Conservation (phyloP, 64 coral and sea anemone species). For the Hydrozoanthus tunicans region DNA sequence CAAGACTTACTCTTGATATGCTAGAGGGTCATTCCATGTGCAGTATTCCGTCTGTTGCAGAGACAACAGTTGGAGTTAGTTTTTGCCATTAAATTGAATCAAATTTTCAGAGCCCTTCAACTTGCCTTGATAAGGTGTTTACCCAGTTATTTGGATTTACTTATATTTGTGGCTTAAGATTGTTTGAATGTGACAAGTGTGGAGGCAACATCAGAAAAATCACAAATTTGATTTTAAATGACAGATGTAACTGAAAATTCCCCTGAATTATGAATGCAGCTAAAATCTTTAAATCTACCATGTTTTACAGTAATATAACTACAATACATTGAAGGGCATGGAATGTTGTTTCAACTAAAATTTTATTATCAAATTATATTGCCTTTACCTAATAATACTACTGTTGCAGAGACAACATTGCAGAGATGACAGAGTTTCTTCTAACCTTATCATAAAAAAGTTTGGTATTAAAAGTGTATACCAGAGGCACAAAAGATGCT, state of each 20-base stretch:
- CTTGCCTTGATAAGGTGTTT: slow-evolving; percentile 22
- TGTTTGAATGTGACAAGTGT: not conserved
- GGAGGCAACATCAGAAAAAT: slow-evolving; percentile 14
- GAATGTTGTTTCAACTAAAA: not conserved
- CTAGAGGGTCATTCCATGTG: too few species aligned
- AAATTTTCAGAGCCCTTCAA: slow-evolving; percentile 50
- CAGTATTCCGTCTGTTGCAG: slow-evolving; percentile 12
- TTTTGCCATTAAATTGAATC: slow-evolving; percentile 24
- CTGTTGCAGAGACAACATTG: not conserved
- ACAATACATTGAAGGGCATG: not conserved
- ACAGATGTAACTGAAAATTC: slow-evolving; percentile 3
- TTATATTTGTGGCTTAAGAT: slow-evolving; percentile 26
- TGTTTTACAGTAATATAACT: slow-evolving; percentile 34
- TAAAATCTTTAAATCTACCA: not conserved
- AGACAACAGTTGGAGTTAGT: slow-evolving; percentile 28
- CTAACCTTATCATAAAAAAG: slow-evolving; percentile 5
- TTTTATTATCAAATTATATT: slow-evolving; percentile 13
- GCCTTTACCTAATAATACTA: not conserved
- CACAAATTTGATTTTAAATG: not conserved
- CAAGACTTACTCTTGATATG: too few species aligned
- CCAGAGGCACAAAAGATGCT: slow-evolving; percentile 1
- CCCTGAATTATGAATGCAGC: not conserved
- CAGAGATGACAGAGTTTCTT: not conserved
- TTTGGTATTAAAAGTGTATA: slow-evolving; percentile 25
- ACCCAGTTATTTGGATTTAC: slow-evolving; percentile 1